Base-by-base conservation (phyloP, 2,888 invertebrate species). In the Brachypalpus laphriformis region DNA sequence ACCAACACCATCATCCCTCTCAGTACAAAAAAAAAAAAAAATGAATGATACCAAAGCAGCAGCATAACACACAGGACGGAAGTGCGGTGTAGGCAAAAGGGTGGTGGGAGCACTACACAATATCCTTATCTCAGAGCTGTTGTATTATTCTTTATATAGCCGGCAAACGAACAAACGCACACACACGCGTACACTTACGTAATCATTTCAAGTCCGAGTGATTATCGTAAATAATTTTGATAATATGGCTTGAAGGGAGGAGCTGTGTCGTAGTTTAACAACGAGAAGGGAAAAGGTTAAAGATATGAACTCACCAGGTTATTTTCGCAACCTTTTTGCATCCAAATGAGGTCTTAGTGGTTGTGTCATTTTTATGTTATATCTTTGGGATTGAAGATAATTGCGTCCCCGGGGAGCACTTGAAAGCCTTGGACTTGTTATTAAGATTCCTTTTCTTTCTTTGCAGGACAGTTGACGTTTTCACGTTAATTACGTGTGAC, bases 211-310 rank as follows among this genome's bases (percentile, higher is more conserved):
- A 81, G 85, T 81, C 81, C 85, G 80, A 85, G 75, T 81, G 85
- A 85, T 85, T 85, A 85, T 81, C 85, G 81, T 85, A 85, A 85
- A 85, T 76, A 81, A 80, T 85, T 75, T 85, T 81, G 85, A 75
- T 85, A 75, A 65, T 81, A 85, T 71, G 75, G 71, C 59, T 37
- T 37, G 34, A 59, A 71, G 70, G 74, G 51, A 51, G 68, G 47
- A 45, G 63, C 57, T 42, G 59, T 49, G 59, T 40, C 22, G 18
- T 45, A 61, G 66, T 25, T 57, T 16, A 59, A 59, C 71, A 47
- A 22, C 31, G 34, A 57, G 45, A 59, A 37, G 42, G 28, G 61
- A 74, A 78, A 72, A 74, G 78, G 78, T 78, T 78, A 68, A 83
- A 83, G 78, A 83, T 83, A 75, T 85, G 85, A 81, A 85, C 80